Evolutionary conservation across 1,140 invertebrate species (phyloP).

Genomic region (Trinorchestia longiramus): DNA sequence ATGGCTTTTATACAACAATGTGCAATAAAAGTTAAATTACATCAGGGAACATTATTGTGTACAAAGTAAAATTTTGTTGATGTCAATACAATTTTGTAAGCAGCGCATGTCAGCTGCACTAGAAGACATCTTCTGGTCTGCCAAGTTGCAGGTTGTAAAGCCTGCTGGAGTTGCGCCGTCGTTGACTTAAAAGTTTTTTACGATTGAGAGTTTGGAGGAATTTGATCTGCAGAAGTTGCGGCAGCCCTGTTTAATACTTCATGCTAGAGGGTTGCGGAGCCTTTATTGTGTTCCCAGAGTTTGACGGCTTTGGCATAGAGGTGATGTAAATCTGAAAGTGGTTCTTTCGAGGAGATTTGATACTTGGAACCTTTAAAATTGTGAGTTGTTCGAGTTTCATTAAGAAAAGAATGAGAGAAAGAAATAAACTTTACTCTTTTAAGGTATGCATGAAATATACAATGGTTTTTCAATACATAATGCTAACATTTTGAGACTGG

Average conservation of each 20-base stretch:
- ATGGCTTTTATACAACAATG: background rate
- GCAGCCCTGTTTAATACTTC: conserved; percentile 13
- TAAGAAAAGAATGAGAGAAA: no score
- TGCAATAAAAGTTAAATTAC: background rate
- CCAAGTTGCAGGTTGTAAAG: background rate
- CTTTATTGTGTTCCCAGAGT: background rate
- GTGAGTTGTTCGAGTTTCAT: background rate
- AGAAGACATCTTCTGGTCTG: background rate
- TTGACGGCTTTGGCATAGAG: background rate
- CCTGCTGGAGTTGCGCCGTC: background rate
- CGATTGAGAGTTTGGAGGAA: conserved; percentile 32
- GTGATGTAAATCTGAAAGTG: background rate
- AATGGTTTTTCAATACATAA: no score
- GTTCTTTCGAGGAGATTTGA: background rate
- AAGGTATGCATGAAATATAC: no score
- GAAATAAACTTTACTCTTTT: no score
- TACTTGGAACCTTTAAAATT: background rate
- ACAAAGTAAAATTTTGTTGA: background rate
- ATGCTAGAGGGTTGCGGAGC: conserved; percentile 8
- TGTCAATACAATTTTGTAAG: background rate
- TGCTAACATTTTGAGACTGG: no score
- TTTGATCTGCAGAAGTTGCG: conserved; percentile 25
- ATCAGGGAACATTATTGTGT: background rate
- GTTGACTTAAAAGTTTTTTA: conserved; percentile 48
- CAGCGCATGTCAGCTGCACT: background rate